Conservation (phyloP, 2,797 vertebrate species). For the Rhabdophis nuchalis region DNA sequence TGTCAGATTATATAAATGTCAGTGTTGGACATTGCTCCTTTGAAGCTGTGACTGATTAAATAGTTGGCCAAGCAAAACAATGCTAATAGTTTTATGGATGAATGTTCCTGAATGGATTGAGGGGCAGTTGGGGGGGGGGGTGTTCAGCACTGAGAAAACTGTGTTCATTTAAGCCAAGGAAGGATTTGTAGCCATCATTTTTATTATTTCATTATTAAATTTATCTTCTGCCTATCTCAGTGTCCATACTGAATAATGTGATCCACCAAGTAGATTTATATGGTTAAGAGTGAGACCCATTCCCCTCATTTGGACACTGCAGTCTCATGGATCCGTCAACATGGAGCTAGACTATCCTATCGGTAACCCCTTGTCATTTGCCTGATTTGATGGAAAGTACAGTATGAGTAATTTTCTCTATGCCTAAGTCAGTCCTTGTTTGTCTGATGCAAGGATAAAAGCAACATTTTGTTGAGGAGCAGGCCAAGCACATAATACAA, state of each 20-base stretch:
- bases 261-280: not conserved
- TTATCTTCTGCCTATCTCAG: not conserved
- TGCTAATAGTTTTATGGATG: not conserved
- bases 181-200: not conserved
- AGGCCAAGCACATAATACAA: not conserved
- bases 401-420: not conserved
- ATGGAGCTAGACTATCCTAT: not conserved
- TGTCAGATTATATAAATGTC: not conserved
- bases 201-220: not conserved
- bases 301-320: not conserved
- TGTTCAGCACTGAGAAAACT: not conserved
- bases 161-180: not conserved
- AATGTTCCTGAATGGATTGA: not conserved
- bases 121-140: rapidly evolving
- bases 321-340: not conserved
- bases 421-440: not conserved
- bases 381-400: not conserved
- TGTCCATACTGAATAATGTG: not conserved
- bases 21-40: not conserved
- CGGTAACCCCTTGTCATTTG: not conserved
- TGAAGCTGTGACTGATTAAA: not conserved
- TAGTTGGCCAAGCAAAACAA: not conserved
- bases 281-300: not conserved
- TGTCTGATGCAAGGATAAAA: not conserved
- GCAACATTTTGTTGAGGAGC: not conserved